Conservation (phyloP, 2,888 invertebrate species). For the Tethea ocularis region DNA sequence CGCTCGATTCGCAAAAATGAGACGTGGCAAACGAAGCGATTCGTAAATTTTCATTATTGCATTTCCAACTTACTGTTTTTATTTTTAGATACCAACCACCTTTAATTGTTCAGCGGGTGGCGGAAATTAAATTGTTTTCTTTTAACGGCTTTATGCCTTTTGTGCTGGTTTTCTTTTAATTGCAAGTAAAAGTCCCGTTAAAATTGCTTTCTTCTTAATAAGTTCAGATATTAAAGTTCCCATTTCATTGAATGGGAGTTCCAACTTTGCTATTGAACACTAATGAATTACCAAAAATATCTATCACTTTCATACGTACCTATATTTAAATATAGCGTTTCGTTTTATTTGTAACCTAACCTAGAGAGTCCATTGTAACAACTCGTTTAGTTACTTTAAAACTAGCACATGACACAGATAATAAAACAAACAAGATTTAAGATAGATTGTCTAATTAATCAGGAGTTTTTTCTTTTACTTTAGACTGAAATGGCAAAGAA, state of each 20-base stretch:
- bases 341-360: not conserved
- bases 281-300: not conserved
- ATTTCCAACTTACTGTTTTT: conserved; percentile 31
- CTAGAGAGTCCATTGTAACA: not conserved
- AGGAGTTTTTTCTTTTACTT: conserved; percentile 6
- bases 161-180: conserved; percentile 54
- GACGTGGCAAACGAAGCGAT: conserved; percentile 20
- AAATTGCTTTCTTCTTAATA: conserved; percentile 45
- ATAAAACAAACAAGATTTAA: conserved; percentile 2
- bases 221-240: conserved; percentile 36
- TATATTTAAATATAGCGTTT: not conserved
- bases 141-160: conserved; percentile 50
- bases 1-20: conserved; percentile 22
- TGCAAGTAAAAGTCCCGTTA: conserved; percentile 45
- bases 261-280: conserved; percentile 1
- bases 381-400: not conserved
- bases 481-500: not conserved
- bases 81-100: conserved; percentile 36
- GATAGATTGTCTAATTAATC: conserved; percentile 7
- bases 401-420: not conserved
- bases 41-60: conserved; percentile 25
- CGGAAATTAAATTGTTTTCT: conserved; percentile 61
- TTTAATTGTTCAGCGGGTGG: conserved; percentile 48
- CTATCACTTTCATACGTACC: not conserved
- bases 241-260: conserved; percentile 6